Evolutionary conservation across 2,113 vertebrate species (phyloP), one percentile per base, ranked within the genome.

Genomic region (Heptranchias perlo): DNA sequence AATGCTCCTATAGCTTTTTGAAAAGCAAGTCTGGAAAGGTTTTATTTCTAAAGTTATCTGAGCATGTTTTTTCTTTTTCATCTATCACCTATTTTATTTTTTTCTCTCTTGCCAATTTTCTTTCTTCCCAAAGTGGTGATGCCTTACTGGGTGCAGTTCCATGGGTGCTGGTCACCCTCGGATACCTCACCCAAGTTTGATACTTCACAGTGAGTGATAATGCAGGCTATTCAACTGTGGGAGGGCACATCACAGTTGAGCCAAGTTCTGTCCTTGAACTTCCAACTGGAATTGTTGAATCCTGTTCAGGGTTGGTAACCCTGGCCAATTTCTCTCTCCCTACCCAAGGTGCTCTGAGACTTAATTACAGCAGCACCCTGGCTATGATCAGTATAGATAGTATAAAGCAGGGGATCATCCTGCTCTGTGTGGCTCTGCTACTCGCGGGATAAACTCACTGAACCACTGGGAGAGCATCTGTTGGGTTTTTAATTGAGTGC

Each of bases 81-180:
- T 82, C 3, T 58, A 76, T 76, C 87, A 58, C 61, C 52, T 91
- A 16, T 58, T 93, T 47, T 44, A 28, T 62, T 39, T 93, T 92
- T 62, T 64, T 39, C 61, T 54, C 58, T 93, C 35, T 93, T 62
- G 54, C 49, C 47, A 16, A 35, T 58, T n/a, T 91, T 13, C 39
- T n/a, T 91, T 13, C 39, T 86, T 61, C 87, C 87, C 35, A 7
- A 62, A 93, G 35, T 21, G 35, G 52, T 61, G 89, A 18, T 35
- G n/a, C 52, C 54, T n/a, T 92, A 92, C 86, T 91, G 58, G 58
- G 31, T 39, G 35, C 89, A 61, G 31, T n/a, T 61, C 89, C 11
- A 35, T n/a, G 35, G 89, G 54, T 93, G 89, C 89, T 93, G 89
- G 89, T 62, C 89, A 39, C 35, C 89, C 89, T 61, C 21, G 35